Percentiles rank a stretch among this genome's conserved stretches.
phyloP scores from a whole-genome alignment of 2,888 invertebrate genomes.

The Anthrax anthrax region DNA sequence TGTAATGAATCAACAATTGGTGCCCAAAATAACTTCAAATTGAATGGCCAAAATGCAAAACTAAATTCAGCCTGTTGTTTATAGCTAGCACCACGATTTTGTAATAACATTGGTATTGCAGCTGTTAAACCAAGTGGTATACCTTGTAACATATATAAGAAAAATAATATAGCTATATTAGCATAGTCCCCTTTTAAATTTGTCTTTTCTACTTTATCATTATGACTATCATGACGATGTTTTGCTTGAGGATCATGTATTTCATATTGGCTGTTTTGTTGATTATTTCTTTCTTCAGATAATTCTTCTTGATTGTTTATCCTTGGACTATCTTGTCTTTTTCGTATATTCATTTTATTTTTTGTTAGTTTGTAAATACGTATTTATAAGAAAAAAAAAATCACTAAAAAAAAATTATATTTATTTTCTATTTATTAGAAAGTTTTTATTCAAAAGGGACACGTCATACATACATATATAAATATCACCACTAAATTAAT shows the following conservation, averaged over 20 bases:
- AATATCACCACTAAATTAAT: too few relatives aligned
- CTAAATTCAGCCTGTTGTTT: constrained; percentile 91
- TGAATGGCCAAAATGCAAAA: constrained; percentile 86
- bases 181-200: constrained; percentile 57
- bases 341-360: constrained; percentile 2
- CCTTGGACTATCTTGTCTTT: neutral
- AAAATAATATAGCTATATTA: constrained; percentile 76
- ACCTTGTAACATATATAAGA: constrained; percentile 89
- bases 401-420: too few relatives aligned
- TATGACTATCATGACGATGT: constrained; percentile 4
- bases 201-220: constrained; percentile 21
- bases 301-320: too few relatives aligned
- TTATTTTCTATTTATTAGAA: too few relatives aligned
- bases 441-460: neutral
- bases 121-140: constrained; percentile 88
- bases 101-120: constrained; percentile 89
- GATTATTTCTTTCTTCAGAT: too few relatives aligned
- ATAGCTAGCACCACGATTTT: constrained; percentile 84
- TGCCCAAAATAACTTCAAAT: constrained; percentile 92
- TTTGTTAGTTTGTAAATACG: neutral
- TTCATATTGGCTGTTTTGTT: neutral
- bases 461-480: constrained; percentile 1
- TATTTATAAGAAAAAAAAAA: too few relatives aligned
- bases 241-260: neutral
- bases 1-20: constrained; percentile 93